Evolutionary conservation across 2,113 vertebrate genomes (phyloP), one percentile per base, ranked within the genome.

Genomic region (Vulpes lagopus): DNA sequence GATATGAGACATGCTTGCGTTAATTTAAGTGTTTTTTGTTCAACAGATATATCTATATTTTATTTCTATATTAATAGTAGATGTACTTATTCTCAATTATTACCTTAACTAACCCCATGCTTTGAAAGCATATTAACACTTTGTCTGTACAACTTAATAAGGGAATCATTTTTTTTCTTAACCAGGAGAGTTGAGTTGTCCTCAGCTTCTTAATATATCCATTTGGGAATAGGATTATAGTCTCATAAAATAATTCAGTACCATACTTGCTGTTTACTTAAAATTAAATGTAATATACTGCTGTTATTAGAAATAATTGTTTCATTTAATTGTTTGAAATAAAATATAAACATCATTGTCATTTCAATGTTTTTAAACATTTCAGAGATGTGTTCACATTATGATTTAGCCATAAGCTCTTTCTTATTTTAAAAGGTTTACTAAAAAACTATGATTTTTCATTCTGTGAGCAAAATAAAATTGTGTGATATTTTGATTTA

Each of bases 271-370:
- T 87, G 2, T 0, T 1, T 97, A 95, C 93, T 96, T 98, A 97
- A 83, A 97, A 94, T 89, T 89, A 32, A 93, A 1, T 83, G 11
- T 90, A 95, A 95, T 89, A 93, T 80, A 92, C 1, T 91, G 35
- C 14, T 91, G 71, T 38, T n/a, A 73, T 38, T 88, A 90, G 25
- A 96, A 96, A 11, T 80, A 14, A 93, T 91, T 97, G 8, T 55
- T 91, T 97, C 93, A 30, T 91, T 98, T 97, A 97, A 96, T 84
- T 94, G 62, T 62, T 91, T 71, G 51, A 91, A 95, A 89, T 98
- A 97, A 98, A 98, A 91, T 92, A 94, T 94, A 96, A 98, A 87
- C 11, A 82, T n/a, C 74, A 96, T 19, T 11, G 64, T 76, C 95
- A 27, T 62, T 95, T 95, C 65, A 97, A 80, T 22, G 74, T 94